Conservation (phyloP, 1,140 invertebrate genomes). For the Venturia canescens region DNA sequence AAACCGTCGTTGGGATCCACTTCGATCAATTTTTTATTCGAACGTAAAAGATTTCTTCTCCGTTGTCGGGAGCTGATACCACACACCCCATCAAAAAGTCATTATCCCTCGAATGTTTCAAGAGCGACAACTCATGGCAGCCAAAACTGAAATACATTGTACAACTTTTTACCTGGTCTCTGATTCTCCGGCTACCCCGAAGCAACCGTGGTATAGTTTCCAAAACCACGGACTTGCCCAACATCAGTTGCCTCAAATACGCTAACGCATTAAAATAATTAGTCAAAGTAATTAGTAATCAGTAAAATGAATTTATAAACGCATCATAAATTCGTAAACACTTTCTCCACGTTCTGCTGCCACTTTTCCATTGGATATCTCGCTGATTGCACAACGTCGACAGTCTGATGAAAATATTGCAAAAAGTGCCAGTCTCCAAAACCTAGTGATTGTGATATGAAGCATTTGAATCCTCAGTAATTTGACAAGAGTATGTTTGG, state of each 20-base stretch:
- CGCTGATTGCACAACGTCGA: no score
- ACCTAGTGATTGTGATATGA: neutral
- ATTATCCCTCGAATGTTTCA: neutral
- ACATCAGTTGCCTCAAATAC: constrained; percentile 7
- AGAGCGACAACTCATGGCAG: neutral
- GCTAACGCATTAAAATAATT: no score
- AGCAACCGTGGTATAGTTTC: neutral
- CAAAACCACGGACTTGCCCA: neutral
- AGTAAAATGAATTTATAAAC: no score
- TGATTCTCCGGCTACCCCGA: neutral
- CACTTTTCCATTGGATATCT: no score
- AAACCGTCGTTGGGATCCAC: constrained; percentile 11
- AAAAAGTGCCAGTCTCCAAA: no score
- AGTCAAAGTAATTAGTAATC: no score
- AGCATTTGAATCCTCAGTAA: neutral
- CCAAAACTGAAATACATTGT: neutral
- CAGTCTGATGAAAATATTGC: no score
- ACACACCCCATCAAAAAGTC: constrained; percentile 14
- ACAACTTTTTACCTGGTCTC: neutral
- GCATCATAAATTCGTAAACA: no score
- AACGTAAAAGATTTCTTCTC: neutral
- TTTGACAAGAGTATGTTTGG: constrained; percentile 56
- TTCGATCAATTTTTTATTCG: neutral
- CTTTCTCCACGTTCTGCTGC: no score
- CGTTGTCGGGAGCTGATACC: neutral